Percentiles rank a stretch among this genome's conserved stretches.
phyloP scores from a whole-genome alignment of 2,797 vertebrate genomes.

The Manis javanica region DNA sequence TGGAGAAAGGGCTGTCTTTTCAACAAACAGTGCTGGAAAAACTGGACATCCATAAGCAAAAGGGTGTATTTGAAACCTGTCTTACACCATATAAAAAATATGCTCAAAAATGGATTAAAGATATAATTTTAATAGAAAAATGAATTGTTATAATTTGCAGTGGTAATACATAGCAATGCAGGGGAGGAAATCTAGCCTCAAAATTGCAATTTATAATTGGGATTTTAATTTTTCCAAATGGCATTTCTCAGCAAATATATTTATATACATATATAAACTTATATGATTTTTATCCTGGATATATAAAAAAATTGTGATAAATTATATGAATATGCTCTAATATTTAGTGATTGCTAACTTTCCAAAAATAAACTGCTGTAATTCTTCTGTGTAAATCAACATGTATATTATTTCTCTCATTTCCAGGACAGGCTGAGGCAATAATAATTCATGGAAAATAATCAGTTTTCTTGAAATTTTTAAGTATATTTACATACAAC shows the following conservation, averaged over 20 bases:
- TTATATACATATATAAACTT: neutral
- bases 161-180: neutral
- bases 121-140: neutral
- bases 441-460: neutral
- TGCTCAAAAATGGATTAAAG: neutral
- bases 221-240: neutral
- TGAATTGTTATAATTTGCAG: neutral
- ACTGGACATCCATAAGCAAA: neutral
- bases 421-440: neutral
- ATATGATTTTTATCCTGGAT: neutral
- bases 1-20: neutral
- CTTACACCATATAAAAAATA: neutral
- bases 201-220: neutral
- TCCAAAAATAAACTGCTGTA: neutral
- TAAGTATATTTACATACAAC: neutral
- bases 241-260: neutral
- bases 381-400: neutral
- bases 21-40: neutral
- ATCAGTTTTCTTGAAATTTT: neutral
- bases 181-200: neutral
- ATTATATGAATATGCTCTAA: neutral
- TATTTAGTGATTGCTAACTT: neutral
- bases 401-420: neutral
- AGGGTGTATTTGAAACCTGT: neutral
- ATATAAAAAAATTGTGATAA: neutral